Conservation (phyloP, 1,140 invertebrate species). For the Aphelenchoides avenae region DNA sequence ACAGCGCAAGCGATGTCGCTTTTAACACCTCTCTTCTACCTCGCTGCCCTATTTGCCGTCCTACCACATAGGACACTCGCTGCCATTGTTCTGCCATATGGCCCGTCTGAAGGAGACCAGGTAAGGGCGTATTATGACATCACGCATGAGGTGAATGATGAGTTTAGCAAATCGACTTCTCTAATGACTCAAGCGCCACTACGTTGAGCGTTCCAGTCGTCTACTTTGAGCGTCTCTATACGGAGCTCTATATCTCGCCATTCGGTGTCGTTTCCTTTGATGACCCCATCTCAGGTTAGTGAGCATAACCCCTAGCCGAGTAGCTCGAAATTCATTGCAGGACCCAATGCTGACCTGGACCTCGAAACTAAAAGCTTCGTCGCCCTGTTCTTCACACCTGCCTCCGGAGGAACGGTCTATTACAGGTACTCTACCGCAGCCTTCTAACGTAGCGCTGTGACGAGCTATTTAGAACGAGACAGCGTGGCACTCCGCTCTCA, state of each 20-base stretch:
- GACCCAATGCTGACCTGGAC: slow-evolving; percentile 19
- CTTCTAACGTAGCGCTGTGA: slow-evolving; percentile 2
- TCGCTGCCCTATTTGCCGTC: too few relatives aligned
- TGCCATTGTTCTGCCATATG: slow-evolving; percentile 24
- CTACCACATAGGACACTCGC: too few relatives aligned
- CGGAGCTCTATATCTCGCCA: slow-evolving; percentile 15
- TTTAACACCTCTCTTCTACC: too few relatives aligned
- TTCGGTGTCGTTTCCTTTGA: slow-evolving; percentile 25
- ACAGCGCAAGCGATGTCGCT: too few relatives aligned
- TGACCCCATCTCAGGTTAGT: slow-evolving; percentile 16
- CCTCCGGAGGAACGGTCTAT: slow-evolving; percentile 16
- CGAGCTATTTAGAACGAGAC: slow-evolving; percentile 3
- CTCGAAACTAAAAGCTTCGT: slow-evolving; percentile 20
- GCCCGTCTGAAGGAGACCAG: slow-evolving; percentile 27
- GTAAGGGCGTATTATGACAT: slow-evolving; percentile 10
- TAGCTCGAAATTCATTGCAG: not conserved
- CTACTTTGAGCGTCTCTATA: slow-evolving; percentile 29
- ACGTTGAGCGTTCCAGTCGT: slow-evolving; percentile 10
- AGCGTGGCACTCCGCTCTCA: not conserved
- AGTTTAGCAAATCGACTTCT: slow-evolving; percentile 4
- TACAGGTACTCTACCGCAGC: slow-evolving; percentile 7
- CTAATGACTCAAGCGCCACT: not conserved
- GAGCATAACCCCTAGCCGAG: not conserved
- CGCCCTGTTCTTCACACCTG: slow-evolving; percentile 24
- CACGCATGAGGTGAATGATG: not conserved